Evolutionary conservation across 64 coral and sea anemone species (phyloP), one percentile per base, ranked within the genome.

Genomic region (Trachythela sp.): DNA sequence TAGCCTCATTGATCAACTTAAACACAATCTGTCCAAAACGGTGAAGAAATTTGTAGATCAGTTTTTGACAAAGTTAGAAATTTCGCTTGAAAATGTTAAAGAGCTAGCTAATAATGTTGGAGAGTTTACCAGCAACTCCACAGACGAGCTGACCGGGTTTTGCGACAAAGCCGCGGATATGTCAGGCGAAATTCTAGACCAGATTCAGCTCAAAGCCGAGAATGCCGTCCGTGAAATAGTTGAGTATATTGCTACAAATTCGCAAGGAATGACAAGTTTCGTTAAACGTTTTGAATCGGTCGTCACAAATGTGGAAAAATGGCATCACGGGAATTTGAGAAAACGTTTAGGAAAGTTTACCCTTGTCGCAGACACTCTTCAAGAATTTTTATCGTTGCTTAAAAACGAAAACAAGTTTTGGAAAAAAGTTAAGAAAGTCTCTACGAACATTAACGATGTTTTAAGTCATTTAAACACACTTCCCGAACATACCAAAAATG

Each of bases 401-500:
- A 80, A 80, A 80, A 39, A 80, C 9, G 75, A 37, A 17, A 80
- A 80, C 18, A 80, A 80, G 35, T 38, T 80, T 39, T 80, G 30
- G 31, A 36, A 9, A 17, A 22, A 35, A 17, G 34, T 80, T 15
- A 9, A 35, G 9, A 80, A 80, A 37, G 75, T 80, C 10, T 80
- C 34, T 15, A 39, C 30, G 33, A 39, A 80, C 35, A 87, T 98
- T 18, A 94, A 94, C 33, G 88, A 93, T 24, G 91, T 92, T 20
- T 48, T 94, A 8, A 39, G 48, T 48, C 83, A 93, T 31, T 40
- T 98, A 17, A 77, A 94, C 29, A 89, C 87, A 39, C 60, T 98
- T n/a, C 95, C 95, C 22, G 51, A 87, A 9, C 87, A 98, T 84
- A 93, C 95, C 2, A 37, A 89, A 8, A 94, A 94, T 22, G 95